These are phyloP conservation scores for Minunthozetes semirufus DNA, from an alignment of 2,888 invertebrate genomes.

Conservation along the genomic window DNA sequence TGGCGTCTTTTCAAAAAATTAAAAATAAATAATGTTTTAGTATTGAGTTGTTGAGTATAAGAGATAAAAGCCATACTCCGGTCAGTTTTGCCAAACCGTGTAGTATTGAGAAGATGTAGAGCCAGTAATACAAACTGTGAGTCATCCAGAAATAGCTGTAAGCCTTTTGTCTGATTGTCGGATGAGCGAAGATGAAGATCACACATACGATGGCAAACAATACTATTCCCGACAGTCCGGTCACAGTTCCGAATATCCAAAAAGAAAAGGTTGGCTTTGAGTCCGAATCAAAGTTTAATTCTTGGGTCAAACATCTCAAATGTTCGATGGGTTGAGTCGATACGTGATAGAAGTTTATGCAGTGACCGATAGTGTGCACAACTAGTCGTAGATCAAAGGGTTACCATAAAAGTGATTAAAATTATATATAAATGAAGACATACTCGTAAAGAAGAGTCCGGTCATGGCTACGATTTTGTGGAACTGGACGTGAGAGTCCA, in stretches of 20 bases:
- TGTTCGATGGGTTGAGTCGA: constrained; percentile 91
- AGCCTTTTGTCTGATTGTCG: constrained; percentile 80
- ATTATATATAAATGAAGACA: constrained; percentile 32
- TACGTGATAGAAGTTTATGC: constrained; percentile 95
- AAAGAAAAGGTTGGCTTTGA: constrained; percentile 87
- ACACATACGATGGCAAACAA: constrained; percentile 85
- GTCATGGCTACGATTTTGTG: constrained; percentile 95
- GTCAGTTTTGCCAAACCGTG: constrained; percentile 86
- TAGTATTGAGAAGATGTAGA: constrained; percentile 76
- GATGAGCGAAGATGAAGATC: constrained; percentile 94
- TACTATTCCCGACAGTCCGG: constrained; percentile 78
- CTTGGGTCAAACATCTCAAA: constrained; percentile 80
- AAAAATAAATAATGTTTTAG: neutral
- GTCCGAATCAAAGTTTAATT: constrained; percentile 81
- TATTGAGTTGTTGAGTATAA: neutral
- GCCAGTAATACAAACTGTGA: constrained; percentile 75
- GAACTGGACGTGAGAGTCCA: constrained; percentile 92
- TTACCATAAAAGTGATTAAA: neutral
- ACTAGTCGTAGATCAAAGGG: constrained; percentile 48
- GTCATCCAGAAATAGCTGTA: constrained; percentile 94
- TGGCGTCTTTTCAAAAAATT: constrained; percentile 52
- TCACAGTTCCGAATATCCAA: constrained; percentile 91
- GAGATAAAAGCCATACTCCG: constrained; percentile 56
- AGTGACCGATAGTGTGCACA: constrained; percentile 85
- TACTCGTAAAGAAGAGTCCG: constrained; percentile 75